A percentile compares a stretch with the other conserved stretches of the same genome.
These are phyloP conservation scores for Cephus spinipes DNA, from an alignment of 2,888 invertebrate species.

Conservation along the genomic window DNA sequence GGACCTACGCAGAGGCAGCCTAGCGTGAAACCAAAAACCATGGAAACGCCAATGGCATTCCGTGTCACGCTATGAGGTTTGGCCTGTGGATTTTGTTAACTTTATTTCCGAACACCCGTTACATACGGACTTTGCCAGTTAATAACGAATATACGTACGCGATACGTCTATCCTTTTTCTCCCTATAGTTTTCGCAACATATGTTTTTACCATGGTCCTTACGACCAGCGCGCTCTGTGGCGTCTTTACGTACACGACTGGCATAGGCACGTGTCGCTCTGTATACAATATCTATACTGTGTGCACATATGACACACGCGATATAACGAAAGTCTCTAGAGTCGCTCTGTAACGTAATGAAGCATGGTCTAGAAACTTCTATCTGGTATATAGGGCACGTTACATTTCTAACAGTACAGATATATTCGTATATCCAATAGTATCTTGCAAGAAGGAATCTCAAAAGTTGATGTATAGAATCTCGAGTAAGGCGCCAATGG, in stretches of 20 bases:
- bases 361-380: neutral
- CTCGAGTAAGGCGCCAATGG: neutral
- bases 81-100: neutral
- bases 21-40: neutral
- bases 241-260: neutral
- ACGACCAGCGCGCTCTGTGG: neutral
- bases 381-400: neutral
- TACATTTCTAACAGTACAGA: neutral
- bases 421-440: neutral
- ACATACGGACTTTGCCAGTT: neutral
- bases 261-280: neutral
- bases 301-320: neutral
- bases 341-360: neutral
- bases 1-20: neutral
- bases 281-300: neutral
- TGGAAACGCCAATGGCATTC: neutral
- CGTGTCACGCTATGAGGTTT: neutral
- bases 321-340: neutral
- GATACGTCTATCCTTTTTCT: neutral
- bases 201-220: neutral
- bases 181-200: neutral
- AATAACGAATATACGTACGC: neutral
- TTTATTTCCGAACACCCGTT: neutral
- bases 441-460: neutral
- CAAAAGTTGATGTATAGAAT: neutral